phyloP scores from a whole-genome alignment of 1,140 invertebrate genomes.

The Drosophila sp. region DNA sequence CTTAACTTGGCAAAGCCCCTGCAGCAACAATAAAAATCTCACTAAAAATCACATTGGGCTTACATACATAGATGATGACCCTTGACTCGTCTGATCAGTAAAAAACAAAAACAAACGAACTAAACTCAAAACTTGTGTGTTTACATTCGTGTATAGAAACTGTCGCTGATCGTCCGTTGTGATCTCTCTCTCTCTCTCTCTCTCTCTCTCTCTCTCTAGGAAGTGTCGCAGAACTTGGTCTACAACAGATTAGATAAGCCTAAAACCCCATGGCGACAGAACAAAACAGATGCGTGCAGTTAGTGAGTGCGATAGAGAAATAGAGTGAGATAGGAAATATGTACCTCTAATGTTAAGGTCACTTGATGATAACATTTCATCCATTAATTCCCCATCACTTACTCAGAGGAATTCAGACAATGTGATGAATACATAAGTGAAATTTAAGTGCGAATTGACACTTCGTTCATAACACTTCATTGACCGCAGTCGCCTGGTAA shows the following conservation, averaged over 20 bases:
- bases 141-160: slow-evolving; percentile 27
- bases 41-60: slow-evolving; percentile 3
- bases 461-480: background rate
- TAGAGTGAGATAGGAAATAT: background rate
- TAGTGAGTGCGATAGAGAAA: background rate
- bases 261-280: background rate
- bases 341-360: background rate
- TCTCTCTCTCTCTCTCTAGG: background rate
- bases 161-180: slow-evolving; percentile 30
- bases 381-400: background rate
- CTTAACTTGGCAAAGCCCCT: slow-evolving; percentile 8
- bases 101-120: background rate
- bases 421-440: no score
- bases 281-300: background rate
- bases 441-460: background rate
- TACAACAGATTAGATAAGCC: slow-evolving; percentile 22
- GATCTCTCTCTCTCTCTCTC: background rate
- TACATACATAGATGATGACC: slow-evolving; percentile 2
- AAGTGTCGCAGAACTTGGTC: slow-evolving; percentile 39
- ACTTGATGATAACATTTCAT: slow-evolving; percentile 1
- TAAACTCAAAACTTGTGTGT: background rate
- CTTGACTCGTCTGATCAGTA: background rate
- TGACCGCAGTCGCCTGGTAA: background rate
- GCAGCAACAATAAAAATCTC: background rate
- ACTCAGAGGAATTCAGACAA: no score